Percentiles rank a stretch among this genome's conserved stretches.
Conservation (phyloP, 2,113 vertebrate genomes). For the Brienomyrus longianalis region DNA sequence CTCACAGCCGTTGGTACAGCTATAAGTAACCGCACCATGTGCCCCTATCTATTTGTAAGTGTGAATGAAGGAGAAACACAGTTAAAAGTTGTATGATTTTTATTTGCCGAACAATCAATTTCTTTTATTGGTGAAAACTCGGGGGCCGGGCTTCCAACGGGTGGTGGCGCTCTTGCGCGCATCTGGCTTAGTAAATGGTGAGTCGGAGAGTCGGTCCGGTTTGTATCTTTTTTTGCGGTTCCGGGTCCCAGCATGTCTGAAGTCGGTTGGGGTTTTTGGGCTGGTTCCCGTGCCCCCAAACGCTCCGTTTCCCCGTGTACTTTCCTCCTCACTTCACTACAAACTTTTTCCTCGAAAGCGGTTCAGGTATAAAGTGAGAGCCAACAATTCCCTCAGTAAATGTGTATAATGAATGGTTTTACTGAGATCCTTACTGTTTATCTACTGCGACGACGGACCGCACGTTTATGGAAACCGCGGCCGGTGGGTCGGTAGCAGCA, state of each 20-base stretch:
- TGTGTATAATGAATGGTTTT: neutral
- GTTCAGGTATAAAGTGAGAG: neutral
- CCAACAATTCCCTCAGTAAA: neutral
- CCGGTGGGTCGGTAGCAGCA: neutral
- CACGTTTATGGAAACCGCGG: no score
- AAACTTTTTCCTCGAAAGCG: neutral
- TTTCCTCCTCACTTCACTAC: neutral
- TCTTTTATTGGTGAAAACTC: neutral
- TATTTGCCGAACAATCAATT: neutral
- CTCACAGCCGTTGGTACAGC: neutral
- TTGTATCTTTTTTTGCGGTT: neutral
- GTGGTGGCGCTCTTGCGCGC: neutral
- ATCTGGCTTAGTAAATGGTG: neutral
- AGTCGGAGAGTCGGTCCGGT: neutral
- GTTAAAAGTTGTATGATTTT: neutral
- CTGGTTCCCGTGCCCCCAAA: neutral
- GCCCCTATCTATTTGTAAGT: neutral
- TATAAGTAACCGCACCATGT: neutral
- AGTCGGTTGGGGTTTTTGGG: neutral
- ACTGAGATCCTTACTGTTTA: neutral
- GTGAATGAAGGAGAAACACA: neutral
- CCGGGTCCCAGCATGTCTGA: neutral
- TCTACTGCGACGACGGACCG: no score
- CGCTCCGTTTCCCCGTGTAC: neutral
- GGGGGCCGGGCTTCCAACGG: neutral